Evolutionary conservation across 2,888 invertebrate species (phyloP).

Genomic region (Ectemnius continuus): DNA sequence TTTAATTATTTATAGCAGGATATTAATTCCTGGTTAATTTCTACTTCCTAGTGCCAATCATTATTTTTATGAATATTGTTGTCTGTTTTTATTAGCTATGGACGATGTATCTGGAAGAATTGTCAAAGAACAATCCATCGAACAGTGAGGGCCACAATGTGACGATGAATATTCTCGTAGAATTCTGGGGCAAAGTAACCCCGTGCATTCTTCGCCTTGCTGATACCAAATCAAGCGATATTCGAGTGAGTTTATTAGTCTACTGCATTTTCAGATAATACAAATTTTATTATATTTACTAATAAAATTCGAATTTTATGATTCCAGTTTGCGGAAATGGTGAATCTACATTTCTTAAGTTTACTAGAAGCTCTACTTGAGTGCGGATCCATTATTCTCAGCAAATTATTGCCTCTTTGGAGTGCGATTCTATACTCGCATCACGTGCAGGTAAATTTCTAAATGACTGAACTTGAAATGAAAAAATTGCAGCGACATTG

Average conservation of each 20-base stretch:
- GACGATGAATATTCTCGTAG: conserved; percentile 91
- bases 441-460: conserved; percentile 83
- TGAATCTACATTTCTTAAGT: conserved; percentile 97
- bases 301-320: conserved; percentile 50
- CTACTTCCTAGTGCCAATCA: too few species aligned
- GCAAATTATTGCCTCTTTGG: conserved; percentile 96
- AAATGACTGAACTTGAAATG: too few species aligned
- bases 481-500: too few species aligned
- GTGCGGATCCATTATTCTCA: conserved; percentile 94
- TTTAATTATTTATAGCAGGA: conserved; percentile 1
- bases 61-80: neutral
- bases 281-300: neutral
- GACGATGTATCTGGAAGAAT: conserved; percentile 98
- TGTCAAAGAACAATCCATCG: conserved; percentile 84
- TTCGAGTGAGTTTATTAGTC: too few species aligned
- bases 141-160: conserved; percentile 86
- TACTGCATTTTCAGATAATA: too few species aligned
- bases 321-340: conserved; percentile 94
- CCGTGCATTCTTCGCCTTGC: conserved; percentile 95
- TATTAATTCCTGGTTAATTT: too few species aligned
- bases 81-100: conserved; percentile 83
- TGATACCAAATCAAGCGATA: conserved; percentile 85
- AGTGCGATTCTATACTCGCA: conserved; percentile 97
- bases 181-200: conserved; percentile 99
- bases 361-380: conserved; percentile 96